These are phyloP conservation scores for Balearica regulorum DNA, from an alignment of 2,797 vertebrate species.

Conservation along the genomic window DNA sequence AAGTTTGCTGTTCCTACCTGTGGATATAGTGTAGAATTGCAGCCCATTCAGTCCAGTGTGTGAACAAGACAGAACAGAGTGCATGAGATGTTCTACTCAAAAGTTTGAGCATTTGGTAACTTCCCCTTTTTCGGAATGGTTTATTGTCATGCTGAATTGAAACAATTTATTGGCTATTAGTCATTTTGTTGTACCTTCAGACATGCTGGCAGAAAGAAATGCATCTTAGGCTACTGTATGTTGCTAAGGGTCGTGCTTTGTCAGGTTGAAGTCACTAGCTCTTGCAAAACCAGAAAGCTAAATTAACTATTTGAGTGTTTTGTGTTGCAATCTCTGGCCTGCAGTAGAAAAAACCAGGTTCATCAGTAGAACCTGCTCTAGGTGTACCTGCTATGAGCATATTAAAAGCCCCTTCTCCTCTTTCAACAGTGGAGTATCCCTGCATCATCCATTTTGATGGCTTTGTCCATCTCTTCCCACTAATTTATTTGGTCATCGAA, in stretches of 20 bases:
- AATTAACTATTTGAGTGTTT: background rate
- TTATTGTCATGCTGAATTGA: background rate
- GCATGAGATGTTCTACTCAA: background rate
- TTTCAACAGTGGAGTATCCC: background rate
- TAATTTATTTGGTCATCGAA: background rate
- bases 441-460: background rate
- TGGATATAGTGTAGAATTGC: background rate
- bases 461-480: background rate
- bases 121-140: background rate
- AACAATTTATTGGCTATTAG: background rate
- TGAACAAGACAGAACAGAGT: background rate
- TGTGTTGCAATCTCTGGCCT: background rate
- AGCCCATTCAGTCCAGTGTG: background rate
- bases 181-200: background rate
- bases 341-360: background rate
- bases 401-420: background rate
- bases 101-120: background rate
- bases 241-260: background rate
- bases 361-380: background rate
- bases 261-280: background rate
- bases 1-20: rapidly evolving
- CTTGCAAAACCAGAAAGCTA: background rate
- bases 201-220: background rate
- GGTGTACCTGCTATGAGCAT: background rate
- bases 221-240: background rate